Base-by-base conservation (phyloP, 2,113 vertebrate species). In the Proteles cristata region DNA sequence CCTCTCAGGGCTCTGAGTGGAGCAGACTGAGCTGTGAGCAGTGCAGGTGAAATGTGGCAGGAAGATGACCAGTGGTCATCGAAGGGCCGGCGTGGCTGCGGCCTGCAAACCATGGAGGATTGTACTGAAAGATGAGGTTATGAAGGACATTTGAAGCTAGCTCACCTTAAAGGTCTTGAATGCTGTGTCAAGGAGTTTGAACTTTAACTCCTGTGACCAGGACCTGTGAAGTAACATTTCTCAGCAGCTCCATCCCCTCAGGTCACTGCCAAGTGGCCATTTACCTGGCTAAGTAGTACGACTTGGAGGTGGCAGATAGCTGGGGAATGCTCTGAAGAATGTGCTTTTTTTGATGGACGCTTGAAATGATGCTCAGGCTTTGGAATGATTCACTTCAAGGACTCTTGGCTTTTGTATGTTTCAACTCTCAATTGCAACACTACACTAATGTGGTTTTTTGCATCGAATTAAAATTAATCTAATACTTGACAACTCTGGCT, bases 381-480 rank as follows among this genome's bases (percentile, higher is more conserved):
- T 76, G 91, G 96, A 96, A 97, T 97, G 95, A 97, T 97, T 95
- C 86, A 96, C 98, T 96, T 97, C 93, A 97, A 97, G 97, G 95
- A 95, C 96, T 97, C 96, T 96, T 98, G 94, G 97, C 95, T 98
- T 97, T 94, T 98, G 96, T 98, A 88, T 97, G 88, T 98, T 97
- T 98, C 96, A 97, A 97, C 88, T 98, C 96, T 98, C 96, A 68
- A 97, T 97, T 94, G 97, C 93, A 98, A 97, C 93, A 96, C 94
- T 98, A 96, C 93, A 96, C 95, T 96, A 96, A 97, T 97, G 97
- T 97, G 98, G 74, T 96, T 97, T 97, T 97, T 97, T 97, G 96
- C 97, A 98, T 96, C 96, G 97, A 98, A 98, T 98, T 97, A 98
- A 97, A 98, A 98, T 98, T 98, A 98, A 98, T 98, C 97, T 97